Evolutionary conservation across 2,113 vertebrate species (phyloP), one percentile per base, ranked within the genome.

Genomic region (Calidris pygmaea): DNA sequence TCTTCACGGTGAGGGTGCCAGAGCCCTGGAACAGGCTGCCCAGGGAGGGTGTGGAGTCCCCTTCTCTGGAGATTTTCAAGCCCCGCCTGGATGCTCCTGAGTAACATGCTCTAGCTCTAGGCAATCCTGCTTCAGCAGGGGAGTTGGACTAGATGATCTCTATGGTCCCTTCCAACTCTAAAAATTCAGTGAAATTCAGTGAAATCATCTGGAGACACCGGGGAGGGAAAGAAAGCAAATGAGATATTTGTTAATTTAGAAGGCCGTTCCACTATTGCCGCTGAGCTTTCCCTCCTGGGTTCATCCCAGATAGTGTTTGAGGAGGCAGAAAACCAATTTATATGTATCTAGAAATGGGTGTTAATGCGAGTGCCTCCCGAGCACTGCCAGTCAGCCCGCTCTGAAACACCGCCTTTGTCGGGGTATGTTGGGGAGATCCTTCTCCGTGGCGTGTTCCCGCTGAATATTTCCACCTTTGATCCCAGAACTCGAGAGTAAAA

Each of bases 391-490:
- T 5, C 53, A 41, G 18, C 18, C 29, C 41, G 9, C 62, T 26
- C 52, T 18, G 21, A 19, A 79, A 29, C 4, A 0, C 22, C 48
- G 4, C 13, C 21, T n/a, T 27, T 26, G 30, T 32, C 24, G 9
- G 37, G n/a, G 18, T 6, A 1, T 12, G 0, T 4, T 10, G 32
- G n/a, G 8, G 3, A 30, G n/a, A 12, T 50, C 12, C 39, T 68
- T 27, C 20, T 35, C 35, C 8, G 1, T 16, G 47, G 8, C 2
- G 0, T 8, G 1, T 41, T 60, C 23, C 48, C 6, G 0, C 12
- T 27, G 75, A 5, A 1, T 13, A 1, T 19, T 48, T 41, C 47
- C 20, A 68, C 37, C 23, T 12, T 13, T 50, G 5, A 11, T 43
- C 10, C 1, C 34, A 12, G 19, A 39, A 41, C 30, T 77, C 21